Conservation (phyloP, 2,113 vertebrate genomes). For the Indicator indicator region DNA sequence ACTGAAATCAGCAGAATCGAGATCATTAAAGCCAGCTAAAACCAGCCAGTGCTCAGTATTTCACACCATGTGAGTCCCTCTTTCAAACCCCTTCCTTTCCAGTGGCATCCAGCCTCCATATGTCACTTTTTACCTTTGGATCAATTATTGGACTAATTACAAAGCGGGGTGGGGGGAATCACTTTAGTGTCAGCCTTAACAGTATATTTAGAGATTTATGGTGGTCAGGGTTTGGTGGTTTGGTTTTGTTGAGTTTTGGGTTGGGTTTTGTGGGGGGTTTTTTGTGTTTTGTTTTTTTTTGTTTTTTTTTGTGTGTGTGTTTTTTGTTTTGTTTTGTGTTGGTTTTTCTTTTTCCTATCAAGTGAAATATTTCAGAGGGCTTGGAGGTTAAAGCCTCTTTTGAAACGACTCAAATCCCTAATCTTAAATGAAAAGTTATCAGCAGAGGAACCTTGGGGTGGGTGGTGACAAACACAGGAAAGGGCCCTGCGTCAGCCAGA, state of each 20-base stretch:
- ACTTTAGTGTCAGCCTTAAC: background rate
- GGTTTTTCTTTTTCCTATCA: background rate
- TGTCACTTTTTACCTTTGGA: background rate
- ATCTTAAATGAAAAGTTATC: slow-evolving; percentile 43
- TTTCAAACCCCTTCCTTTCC: background rate
- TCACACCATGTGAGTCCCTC: background rate
- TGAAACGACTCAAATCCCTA: slow-evolving; percentile 2
- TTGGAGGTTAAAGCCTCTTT: background rate
- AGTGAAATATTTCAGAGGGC: background rate
- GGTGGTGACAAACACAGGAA: slow-evolving; percentile 52
- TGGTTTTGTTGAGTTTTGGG: no score
- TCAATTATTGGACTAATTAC: background rate
- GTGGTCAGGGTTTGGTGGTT: no score
- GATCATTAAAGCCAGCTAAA: slow-evolving; percentile 36
- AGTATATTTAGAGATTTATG: background rate
- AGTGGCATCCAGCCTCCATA: background rate
- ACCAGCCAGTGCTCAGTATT: background rate
- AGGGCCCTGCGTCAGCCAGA: slow-evolving; percentile 32
- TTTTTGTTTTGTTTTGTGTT: no score
- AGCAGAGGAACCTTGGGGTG: slow-evolving; percentile 10
- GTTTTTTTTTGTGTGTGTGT: no score
- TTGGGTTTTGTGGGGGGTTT: no score
- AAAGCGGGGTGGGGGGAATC: background rate
- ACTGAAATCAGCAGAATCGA: slow-evolving; percentile 33
- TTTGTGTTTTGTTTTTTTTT: no score